Evolutionary conservation across 2,888 invertebrate species (phyloP), one percentile per base, ranked within the genome.

Genomic region (Agrotis ipsilon): DNA sequence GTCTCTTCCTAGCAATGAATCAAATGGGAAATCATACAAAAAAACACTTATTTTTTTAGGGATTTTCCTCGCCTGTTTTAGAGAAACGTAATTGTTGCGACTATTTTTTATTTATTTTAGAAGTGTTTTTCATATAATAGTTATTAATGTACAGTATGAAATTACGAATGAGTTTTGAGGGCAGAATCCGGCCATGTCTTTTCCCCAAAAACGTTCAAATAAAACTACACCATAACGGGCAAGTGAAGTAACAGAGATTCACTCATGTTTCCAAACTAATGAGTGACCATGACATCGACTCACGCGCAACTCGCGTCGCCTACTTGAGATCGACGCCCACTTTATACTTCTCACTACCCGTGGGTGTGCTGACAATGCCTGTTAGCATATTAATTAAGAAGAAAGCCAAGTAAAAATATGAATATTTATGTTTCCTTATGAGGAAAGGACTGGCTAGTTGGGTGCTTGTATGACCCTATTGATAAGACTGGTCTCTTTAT

Each of bases 351-450:
- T 90, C 82, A 86, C 82, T 84, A 84, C 82, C 87, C 86, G 95
- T 95, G 92, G 95, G 95, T 91, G 94, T 93, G 89, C 92, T 92
- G 93, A 94, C 94, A 94, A 94, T 94, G 93, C 92, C 91, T 93
- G 92, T 94, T 94, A 94, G 94, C 94, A 94, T 95, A 94, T 94
- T 95, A 94, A 95, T 95, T 95, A 94, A 92, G 92, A 95, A 94
- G 94, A 95, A 94, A 95, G 94, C 90, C 89, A 89, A 88, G 88
- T 80, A 91, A 93, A 93, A 92, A 93, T 91, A 92, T 93, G 92
- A 93, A 94, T 93, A 91, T 92, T 92, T 91, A 92, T 90, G 89
- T 86, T 86, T 87, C 89, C 88, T 88, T 87, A 88, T 88, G 88
- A 82, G 83, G 86, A 78, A 81, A 81, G 78, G 75, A 77, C 78